Evolutionary conservation across 2,113 vertebrate species (phyloP), one percentile per base, ranked within the genome.

Genomic region (Apodemus speciosus): DNA sequence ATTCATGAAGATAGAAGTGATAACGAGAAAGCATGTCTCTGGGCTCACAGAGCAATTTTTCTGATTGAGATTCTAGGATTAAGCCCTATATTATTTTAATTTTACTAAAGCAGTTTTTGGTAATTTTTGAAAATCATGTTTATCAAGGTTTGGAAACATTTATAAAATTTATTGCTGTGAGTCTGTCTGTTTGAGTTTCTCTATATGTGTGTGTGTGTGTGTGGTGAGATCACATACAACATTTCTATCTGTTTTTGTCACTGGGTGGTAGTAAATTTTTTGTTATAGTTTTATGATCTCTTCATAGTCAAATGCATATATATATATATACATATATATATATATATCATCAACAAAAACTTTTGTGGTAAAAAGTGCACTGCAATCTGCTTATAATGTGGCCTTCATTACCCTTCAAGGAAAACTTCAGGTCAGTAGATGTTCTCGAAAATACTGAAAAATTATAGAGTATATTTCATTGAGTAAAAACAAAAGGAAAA

Each of bases 81-180:
- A 49, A 91, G 15, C 2, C 0, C 11, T 6, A 60, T n/a, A 53
- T 85, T 49, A 46, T 87, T 95, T 84, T 18, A 87, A 49, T 76
- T 85, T 10, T 86, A 18, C 81, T 87, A 49, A 51, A 60, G 35
- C 13, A 23, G 3, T 2, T 92, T 95, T 97, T 90, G 32, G 27
- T 66, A 49, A 66, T 66, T 85, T 85, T 49, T n/a, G 6, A 66
- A 51, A 51, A 85, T 85, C 2, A 30, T 69, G 88, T 94, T 92
- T 62, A 69, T 35, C 30, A 66, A 77, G 23, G 9, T 73, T 95
- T 85, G 68, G 27, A 85, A 91, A 83, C 3, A 30, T 40, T 89
- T 79, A 13, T 81, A 81, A 58, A 60, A 81, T 81, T 13, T 60
- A 40, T 60, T 40, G 53, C n/a, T 30, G 2, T 60, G 6, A 38